phyloP scores from a whole-genome alignment of 2,888 invertebrate genomes.

The Rhopalosiphum nymphaeae region DNA sequence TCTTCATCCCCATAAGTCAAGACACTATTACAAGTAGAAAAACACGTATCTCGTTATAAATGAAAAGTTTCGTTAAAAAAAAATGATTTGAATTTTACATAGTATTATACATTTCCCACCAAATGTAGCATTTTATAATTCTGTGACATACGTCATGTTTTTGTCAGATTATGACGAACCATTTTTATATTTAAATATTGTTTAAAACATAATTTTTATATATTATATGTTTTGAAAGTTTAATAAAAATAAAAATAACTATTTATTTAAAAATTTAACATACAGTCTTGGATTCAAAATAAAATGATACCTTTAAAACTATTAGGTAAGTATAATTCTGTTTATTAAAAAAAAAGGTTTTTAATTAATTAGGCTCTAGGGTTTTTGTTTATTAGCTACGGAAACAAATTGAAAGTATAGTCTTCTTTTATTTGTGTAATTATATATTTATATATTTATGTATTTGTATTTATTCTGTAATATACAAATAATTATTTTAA shows the following conservation, averaged over 20 bases:
- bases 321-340: background rate
- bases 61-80: constrained; percentile 53
- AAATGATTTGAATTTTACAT: constrained; percentile 34
- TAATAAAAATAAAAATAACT: background rate
- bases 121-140: background rate
- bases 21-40: constrained; percentile 3
- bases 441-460: background rate
- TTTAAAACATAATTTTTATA: background rate
- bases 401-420: background rate
- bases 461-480: background rate
- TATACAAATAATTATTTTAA: background rate
- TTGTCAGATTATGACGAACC: background rate
- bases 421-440: background rate
- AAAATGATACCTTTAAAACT: background rate
- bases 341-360: background rate
- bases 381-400: background rate
- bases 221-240: background rate
- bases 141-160: background rate
- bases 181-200: background rate
- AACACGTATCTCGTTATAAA: constrained; percentile 47
- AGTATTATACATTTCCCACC: background rate
- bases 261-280: background rate
- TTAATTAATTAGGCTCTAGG: background rate
- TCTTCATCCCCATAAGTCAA: constrained; percentile 32
- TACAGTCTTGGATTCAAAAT: background rate